Percentiles rank a stretch among this genome's conserved stretches.
These are phyloP conservation scores for Magallana nippona DNA, from an alignment of 2,888 invertebrate genomes.

Conservation along the genomic window DNA sequence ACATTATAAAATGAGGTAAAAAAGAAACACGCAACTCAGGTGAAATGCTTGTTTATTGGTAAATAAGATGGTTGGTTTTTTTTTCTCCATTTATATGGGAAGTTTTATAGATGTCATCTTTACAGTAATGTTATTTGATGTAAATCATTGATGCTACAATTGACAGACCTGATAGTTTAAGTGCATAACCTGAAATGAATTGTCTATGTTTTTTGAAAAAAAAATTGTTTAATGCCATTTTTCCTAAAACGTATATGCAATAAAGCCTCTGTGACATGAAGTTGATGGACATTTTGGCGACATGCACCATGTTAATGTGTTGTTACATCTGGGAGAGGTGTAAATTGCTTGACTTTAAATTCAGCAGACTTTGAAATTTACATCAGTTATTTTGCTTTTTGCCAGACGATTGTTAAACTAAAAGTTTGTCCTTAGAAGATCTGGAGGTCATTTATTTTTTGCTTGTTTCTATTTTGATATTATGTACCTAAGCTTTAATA, in stretches of 20 bases:
- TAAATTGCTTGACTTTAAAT: background rate
- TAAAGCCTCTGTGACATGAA: slow-evolving; percentile 8
- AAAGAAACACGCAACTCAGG: background rate
- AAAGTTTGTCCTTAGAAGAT: background rate
- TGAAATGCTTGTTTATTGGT: background rate
- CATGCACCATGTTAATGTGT: background rate
- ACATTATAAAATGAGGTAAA: background rate
- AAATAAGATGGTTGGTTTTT: background rate
- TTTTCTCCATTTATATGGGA: background rate
- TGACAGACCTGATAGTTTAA: background rate
- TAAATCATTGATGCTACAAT: background rate
- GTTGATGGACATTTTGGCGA: slow-evolving; percentile 29
- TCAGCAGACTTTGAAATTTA: background rate
- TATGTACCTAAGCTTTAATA: too few relatives aligned
- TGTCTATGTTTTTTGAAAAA: background rate
- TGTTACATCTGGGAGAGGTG: slow-evolving; percentile 18
- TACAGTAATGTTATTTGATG: slow-evolving; percentile 17
- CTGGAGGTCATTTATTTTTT: background rate
- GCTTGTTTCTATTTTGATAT: too few relatives aligned
- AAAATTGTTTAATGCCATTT: slow-evolving; percentile 18
- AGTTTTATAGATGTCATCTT: background rate
- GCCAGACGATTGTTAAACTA: background rate
- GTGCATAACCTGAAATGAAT: slow-evolving; percentile 21
- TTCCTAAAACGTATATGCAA: slow-evolving; percentile 15
- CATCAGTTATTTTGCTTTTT: background rate